Conservation (phyloP, 2,888 invertebrate species). For the Leptopilina myrica region DNA sequence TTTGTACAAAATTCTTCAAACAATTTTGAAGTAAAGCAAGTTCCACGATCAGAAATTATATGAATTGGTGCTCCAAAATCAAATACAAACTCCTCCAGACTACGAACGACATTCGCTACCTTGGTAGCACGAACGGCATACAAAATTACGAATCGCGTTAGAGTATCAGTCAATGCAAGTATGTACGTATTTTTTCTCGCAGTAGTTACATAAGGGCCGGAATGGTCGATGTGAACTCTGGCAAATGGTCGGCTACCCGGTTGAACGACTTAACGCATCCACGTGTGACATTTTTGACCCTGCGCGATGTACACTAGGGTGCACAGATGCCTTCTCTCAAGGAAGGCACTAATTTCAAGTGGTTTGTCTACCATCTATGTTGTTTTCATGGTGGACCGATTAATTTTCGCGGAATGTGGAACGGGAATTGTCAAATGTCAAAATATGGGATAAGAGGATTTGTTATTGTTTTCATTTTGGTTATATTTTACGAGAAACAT, state of each 20-base stretch:
- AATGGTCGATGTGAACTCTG: constrained; percentile 50
- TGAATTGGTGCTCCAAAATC: constrained; percentile 46
- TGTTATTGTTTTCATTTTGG: too few relatives aligned
- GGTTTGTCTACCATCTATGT: too few relatives aligned
- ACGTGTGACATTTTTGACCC: not conserved
- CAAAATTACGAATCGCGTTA: constrained; percentile 49
- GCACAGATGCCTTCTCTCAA: too few relatives aligned
- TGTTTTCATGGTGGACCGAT: too few relatives aligned
- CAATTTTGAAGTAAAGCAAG: constrained; percentile 44
- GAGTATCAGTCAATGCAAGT: constrained; percentile 48
- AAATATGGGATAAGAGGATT: too few relatives aligned
- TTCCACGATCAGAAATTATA: constrained; percentile 49
- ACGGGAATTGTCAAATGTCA: too few relatives aligned
- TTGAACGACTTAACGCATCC: not conserved
- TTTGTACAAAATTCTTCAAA: constrained; percentile 46
- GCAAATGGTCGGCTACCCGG: constrained; percentile 52
- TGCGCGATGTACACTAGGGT: not conserved
- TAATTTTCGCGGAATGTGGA: too few relatives aligned
- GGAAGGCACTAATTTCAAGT: too few relatives aligned
- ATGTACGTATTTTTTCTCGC: constrained; percentile 46
- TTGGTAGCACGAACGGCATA: constrained; percentile 46
- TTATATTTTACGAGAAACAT: too few relatives aligned
- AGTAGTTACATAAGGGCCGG: constrained; percentile 48
- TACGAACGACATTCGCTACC: constrained; percentile 3
- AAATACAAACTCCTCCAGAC: constrained; percentile 44